Conservation (phyloP, 2,113 vertebrate species). For the Xenopus laevis region DNA sequence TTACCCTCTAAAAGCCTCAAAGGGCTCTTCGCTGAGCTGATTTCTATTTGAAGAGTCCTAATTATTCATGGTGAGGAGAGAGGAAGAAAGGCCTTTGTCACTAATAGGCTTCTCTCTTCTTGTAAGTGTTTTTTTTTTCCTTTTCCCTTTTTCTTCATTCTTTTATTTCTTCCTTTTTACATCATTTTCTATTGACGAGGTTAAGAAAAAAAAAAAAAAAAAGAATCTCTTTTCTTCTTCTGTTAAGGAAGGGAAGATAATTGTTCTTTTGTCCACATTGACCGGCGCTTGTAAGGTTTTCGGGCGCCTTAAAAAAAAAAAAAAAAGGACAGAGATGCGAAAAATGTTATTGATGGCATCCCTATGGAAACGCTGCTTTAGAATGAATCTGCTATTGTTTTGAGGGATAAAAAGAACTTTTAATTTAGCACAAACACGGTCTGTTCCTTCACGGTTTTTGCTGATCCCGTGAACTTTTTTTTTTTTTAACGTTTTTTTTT, state of each 20-base stretch:
- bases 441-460: too few species aligned
- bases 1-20: constrained; percentile 55
- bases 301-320: too few species aligned
- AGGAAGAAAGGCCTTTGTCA: constrained; percentile 62
- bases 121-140: constrained; percentile 14
- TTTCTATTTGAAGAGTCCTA: constrained; percentile 58
- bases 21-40: constrained; percentile 49
- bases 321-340: too few species aligned
- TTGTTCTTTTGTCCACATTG: background rate
- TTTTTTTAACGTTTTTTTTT: too few species aligned
- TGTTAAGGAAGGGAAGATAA: background rate
- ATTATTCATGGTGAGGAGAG: constrained; percentile 58
- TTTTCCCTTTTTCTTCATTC: too few species aligned
- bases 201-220: too few species aligned
- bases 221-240: too few species aligned
- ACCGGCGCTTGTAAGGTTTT: background rate
- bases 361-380: constrained; percentile 65
- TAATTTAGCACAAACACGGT: constrained; percentile 59
- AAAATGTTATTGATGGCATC: constrained; percentile 69
- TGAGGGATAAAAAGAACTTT: constrained; percentile 47
- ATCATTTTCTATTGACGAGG: constrained; percentile 25
- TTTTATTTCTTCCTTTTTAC: background rate
- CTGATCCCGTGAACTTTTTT: too few species aligned
- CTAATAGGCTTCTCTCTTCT: constrained; percentile 60
- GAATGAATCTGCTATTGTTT: constrained; percentile 68